Conservation (phyloP, 2,113 vertebrate genomes). For the Rattus norvegicus region DNA sequence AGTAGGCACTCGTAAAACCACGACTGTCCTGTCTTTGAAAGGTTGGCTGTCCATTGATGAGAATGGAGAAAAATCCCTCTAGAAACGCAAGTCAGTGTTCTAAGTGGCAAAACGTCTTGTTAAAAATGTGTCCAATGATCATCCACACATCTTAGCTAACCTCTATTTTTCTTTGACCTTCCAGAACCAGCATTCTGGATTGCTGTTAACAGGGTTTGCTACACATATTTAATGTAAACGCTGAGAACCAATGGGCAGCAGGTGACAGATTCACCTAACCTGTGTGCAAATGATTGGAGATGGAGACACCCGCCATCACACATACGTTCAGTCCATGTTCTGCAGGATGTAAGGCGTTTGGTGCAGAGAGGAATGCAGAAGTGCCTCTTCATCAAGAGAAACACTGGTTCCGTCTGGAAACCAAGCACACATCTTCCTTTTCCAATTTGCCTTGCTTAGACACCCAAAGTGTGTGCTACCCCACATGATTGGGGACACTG, state of each 20-base stretch:
- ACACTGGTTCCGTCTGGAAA: not conserved
- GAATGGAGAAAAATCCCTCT: not conserved
- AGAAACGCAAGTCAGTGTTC: not conserved
- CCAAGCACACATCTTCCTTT: not conserved
- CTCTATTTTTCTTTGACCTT: not conserved
- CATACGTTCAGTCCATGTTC: not conserved
- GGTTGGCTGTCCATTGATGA: not conserved
- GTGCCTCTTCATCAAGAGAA: not conserved
- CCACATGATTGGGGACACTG: not conserved
- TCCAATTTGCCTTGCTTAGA: not conserved
- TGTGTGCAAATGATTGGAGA: not conserved
- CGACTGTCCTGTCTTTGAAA: not conserved
- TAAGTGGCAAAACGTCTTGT: conserved; percentile 1
- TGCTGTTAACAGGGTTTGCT: not conserved
- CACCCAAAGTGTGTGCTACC: not conserved
- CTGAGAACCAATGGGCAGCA: not conserved
- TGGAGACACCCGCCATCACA: too few relatives aligned
- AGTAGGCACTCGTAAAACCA: not conserved
- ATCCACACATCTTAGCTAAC: not conserved
- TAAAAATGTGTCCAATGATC: conserved; percentile 19
- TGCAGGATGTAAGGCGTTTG: not conserved
- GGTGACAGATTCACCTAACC: not conserved
- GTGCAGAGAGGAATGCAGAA: not conserved
- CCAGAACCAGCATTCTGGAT: not conserved
- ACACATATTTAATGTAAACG: not conserved